A percentile compares a stretch with the other conserved stretches of the same genome.
phyloP scores from a whole-genome alignment of 2,888 invertebrate genomes.

The Spialia ferax region DNA sequence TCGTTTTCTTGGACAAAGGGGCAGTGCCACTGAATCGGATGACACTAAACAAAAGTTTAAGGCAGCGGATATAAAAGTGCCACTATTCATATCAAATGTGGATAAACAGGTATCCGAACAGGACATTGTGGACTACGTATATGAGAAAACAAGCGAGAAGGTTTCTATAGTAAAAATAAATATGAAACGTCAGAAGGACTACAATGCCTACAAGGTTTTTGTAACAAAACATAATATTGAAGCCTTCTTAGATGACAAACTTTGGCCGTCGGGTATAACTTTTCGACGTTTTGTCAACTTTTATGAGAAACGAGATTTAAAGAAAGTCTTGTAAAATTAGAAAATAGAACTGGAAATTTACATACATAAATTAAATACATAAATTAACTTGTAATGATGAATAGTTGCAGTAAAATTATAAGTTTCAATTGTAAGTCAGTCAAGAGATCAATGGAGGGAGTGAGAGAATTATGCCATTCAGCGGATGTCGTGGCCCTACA shows the following conservation, averaged over 20 bases:
- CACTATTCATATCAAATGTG: constrained; percentile 42
- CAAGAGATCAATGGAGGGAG: constrained; percentile 13
- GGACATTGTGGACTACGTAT: constrained; percentile 41
- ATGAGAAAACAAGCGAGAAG: constrained; percentile 29
- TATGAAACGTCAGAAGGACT: constrained; percentile 36
- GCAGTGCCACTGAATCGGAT: constrained; percentile 11
- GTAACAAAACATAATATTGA: constrained; percentile 38
- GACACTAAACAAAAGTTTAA: constrained; percentile 16
- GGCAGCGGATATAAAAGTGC: constrained; percentile 41
- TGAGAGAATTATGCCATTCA: background rate
- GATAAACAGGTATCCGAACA: constrained; percentile 22
- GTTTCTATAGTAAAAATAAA: constrained; percentile 38
- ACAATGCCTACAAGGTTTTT: constrained; percentile 42
- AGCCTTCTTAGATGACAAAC: constrained; percentile 38
- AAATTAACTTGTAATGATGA: too few relatives aligned
- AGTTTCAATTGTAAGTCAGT: constrained; percentile 23
- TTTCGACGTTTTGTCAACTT: constrained; percentile 40
- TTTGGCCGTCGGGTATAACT: constrained; percentile 42
- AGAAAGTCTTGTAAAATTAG: too few relatives aligned
- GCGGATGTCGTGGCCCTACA: constrained; percentile 21
- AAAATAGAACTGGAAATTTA: too few relatives aligned
- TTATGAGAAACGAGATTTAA: background rate
- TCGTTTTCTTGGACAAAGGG: constrained; percentile 14
- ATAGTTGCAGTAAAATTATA: background rate
- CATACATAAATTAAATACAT: too few relatives aligned